These are phyloP conservation scores for Coenonympha glycerion DNA, from an alignment of 2,888 invertebrate genomes.

Conservation along the genomic window DNA sequence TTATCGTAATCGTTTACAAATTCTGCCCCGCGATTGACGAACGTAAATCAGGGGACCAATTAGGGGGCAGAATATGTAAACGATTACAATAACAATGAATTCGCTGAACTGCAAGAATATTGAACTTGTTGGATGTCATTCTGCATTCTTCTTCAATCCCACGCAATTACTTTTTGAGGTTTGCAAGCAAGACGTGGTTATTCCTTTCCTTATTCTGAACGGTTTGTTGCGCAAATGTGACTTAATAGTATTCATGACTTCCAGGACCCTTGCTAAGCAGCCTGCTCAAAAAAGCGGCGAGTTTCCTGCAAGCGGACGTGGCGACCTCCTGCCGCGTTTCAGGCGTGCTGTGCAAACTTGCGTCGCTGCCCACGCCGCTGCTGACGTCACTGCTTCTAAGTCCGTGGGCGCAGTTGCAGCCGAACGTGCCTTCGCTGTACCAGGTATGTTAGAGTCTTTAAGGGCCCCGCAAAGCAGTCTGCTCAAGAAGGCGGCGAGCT, in stretches of 20 bases:
- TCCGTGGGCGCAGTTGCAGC: conserved; percentile 86
- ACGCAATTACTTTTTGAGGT: no score
- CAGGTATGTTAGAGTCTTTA: conserved; percentile 80
- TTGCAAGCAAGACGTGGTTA: no score
- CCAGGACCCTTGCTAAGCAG: conserved; percentile 87
- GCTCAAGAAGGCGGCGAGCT: conserved; percentile 86
- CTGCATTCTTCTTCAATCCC: no score
- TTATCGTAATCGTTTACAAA: no score
- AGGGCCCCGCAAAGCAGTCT: conserved; percentile 89
- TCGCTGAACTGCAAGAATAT: no score
- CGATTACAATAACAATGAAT: no score
- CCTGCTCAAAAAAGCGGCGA: conserved; percentile 86
- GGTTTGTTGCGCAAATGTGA: no score
- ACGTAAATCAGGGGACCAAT: no score
- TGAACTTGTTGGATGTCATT: no score
- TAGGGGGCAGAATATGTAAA: no score
- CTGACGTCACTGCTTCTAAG: conserved; percentile 91
- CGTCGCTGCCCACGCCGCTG: conserved; percentile 91
- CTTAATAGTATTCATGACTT: conserved; percentile 6
- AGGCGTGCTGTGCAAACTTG: conserved; percentile 88
- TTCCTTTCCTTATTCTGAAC: no score
- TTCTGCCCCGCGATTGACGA: no score
- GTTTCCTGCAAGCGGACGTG: conserved; percentile 88
- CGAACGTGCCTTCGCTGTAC: conserved; percentile 91
- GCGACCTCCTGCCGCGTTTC: conserved; percentile 92